Percentiles rank a stretch among this genome's conserved stretches.
phyloP scores from a whole-genome alignment of 2,113 vertebrate species.

The Furnarius figulus region DNA sequence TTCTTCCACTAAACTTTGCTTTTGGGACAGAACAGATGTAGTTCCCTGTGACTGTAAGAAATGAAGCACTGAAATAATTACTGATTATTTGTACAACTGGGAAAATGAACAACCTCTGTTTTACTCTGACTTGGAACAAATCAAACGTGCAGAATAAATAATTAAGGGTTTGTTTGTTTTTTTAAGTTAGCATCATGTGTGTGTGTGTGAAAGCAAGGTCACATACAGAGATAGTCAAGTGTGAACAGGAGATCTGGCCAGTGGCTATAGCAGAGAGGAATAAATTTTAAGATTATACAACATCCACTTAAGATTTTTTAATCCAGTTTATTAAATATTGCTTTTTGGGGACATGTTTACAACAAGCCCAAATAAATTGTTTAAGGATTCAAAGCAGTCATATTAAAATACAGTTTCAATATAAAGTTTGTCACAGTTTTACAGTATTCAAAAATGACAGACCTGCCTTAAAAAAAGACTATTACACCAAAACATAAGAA shows the following conservation, averaged over 20 bases:
- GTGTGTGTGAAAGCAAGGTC: neutral
- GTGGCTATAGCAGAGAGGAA: neutral
- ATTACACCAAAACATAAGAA: slow-evolving; percentile 86
- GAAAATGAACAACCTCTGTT: neutral
- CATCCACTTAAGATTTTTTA: slow-evolving; percentile 63
- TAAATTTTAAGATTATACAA: slow-evolving; percentile 8
- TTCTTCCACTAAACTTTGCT: neutral
- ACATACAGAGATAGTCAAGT: neutral
- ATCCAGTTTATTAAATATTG: slow-evolving; percentile 97
- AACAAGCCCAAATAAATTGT: slow-evolving; percentile 84
- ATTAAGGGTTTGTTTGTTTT: neutral
- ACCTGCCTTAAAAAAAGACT: slow-evolving; percentile 85
- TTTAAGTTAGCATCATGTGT: neutral
- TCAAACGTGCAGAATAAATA: neutral
- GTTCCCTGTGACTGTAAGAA: neutral
- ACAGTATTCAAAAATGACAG: slow-evolving; percentile 92
- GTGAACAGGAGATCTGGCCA: neutral
- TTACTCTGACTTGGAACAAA: neutral
- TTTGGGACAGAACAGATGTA: neutral
- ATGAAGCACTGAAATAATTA: neutral
- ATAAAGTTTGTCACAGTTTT: slow-evolving; percentile 97
- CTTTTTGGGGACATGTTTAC: slow-evolving; percentile 85
- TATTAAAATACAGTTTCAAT: slow-evolving; percentile 98
- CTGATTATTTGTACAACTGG: neutral
- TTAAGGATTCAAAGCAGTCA: slow-evolving; percentile 86